Evolutionary conservation across 2,888 invertebrate genomes (phyloP).

Genomic region (Lycaena phlaeas): DNA sequence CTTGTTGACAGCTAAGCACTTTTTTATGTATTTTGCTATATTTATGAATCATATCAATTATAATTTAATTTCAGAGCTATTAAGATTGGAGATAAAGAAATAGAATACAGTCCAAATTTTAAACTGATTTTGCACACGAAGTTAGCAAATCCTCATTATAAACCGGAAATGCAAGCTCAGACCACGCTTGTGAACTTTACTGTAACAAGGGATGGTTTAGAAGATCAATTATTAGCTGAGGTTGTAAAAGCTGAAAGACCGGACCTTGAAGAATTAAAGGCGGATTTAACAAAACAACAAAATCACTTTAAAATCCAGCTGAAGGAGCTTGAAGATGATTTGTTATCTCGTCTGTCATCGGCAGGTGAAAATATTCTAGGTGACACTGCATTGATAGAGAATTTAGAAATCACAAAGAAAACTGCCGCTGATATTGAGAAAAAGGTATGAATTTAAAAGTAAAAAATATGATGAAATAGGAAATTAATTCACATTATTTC

Average conservation of each 20-base stretch:
- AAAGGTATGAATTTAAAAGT: slow-evolving; percentile 70
- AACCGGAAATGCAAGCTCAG: slow-evolving; percentile 99
- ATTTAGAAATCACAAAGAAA: slow-evolving; percentile 94
- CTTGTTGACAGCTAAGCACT: too few species aligned
- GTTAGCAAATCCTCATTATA: slow-evolving; percentile 96
- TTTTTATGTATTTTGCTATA: too few species aligned
- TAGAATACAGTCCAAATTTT: slow-evolving; percentile 92
- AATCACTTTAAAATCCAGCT: slow-evolving; percentile 97
- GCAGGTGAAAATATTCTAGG: slow-evolving; percentile 95
- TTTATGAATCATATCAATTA: too few species aligned
- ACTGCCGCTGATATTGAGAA: slow-evolving; percentile 96
- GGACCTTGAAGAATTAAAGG: slow-evolving; percentile 94
- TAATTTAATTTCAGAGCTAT: slow-evolving; percentile 78
- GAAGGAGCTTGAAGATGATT: slow-evolving; percentile 93
- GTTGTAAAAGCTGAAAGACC: slow-evolving; percentile 97
- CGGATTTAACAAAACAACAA: slow-evolving; percentile 95
- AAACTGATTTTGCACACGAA: slow-evolving; percentile 94
- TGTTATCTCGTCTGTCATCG: slow-evolving; percentile 90
- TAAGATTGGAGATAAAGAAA: slow-evolving; percentile 97
- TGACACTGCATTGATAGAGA: slow-evolving; percentile 95
- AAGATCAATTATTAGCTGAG: slow-evolving; percentile 96
- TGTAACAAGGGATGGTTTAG: slow-evolving; percentile 95
- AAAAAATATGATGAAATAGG: not conserved
- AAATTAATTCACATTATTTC: not conserved
- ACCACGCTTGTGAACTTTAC: slow-evolving; percentile 97